phyloP scores from a whole-genome alignment of 1,140 invertebrate species.

The Drosophila prosaltans region DNA sequence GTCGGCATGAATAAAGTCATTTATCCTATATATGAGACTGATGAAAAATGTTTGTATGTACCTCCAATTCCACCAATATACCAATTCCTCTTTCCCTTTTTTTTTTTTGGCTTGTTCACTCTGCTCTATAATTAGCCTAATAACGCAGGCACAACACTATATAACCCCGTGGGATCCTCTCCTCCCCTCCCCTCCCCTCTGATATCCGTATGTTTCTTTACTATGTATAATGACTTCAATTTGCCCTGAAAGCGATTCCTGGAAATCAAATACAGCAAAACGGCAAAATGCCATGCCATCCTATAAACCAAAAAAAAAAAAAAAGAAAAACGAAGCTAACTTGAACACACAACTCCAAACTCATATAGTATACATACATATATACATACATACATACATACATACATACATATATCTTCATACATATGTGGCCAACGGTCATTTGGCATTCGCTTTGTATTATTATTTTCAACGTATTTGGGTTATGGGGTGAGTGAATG shows the following conservation, averaged over 20 bases:
- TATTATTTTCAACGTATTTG: constrained; percentile 53
- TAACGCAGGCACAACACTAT: constrained; percentile 53
- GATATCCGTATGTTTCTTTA: background rate
- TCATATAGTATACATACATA: constrained; percentile 27
- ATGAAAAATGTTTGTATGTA: constrained; percentile 20
- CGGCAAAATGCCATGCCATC: constrained; percentile 72
- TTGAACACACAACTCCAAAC: constrained; percentile 9
- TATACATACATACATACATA: constrained; percentile 8
- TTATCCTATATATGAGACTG: constrained; percentile 37
- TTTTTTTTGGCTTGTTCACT: constrained; percentile 12
- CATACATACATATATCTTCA: constrained; percentile 12
- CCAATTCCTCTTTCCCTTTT: background rate
- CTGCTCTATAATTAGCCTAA: constrained; percentile 79
- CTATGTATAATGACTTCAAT: constrained; percentile 77
- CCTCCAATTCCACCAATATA: background rate
- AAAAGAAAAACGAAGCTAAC: constrained; percentile 12
- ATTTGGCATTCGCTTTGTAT: constrained; percentile 65
- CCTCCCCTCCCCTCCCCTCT: constrained; percentile 19
- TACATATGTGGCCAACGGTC: constrained; percentile 39
- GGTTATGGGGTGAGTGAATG: constrained; percentile 49
- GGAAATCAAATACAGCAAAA: constrained; percentile 77
- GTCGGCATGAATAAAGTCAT: constrained; percentile 80
- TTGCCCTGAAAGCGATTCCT: constrained; percentile 79
- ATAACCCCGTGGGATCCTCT: constrained; percentile 24
- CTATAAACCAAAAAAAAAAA: constrained; percentile 4